phyloP scores from a whole-genome alignment of 2,888 invertebrate genomes.

The Alitta virens region DNA sequence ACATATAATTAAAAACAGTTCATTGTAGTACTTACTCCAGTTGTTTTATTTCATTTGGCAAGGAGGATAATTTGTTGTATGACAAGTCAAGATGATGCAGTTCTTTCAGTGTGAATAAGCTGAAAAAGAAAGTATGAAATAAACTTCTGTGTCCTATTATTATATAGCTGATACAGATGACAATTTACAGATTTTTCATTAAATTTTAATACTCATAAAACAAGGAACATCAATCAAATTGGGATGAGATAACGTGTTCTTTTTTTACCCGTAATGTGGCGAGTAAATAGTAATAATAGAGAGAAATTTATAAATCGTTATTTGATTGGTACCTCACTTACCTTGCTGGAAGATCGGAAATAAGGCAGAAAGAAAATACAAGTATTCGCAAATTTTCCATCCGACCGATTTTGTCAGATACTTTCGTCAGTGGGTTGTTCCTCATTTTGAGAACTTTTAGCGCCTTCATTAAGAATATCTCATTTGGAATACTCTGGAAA shows the following conservation, averaged over 20 bases:
- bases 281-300: too few species aligned
- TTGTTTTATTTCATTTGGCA: constrained; percentile 44
- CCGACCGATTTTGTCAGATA: constrained; percentile 44
- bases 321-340: too few species aligned
- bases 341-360: constrained; percentile 46
- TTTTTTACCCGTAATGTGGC: too few species aligned
- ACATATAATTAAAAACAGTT: too few species aligned
- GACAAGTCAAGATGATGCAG: constrained; percentile 49
- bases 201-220: too few species aligned
- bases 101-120: constrained; percentile 42
- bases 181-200: too few species aligned
- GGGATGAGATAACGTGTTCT: too few species aligned
- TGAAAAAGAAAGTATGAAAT: constrained; percentile 26
- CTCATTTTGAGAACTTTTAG: constrained; percentile 49
- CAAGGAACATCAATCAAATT: too few species aligned
- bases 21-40: constrained; percentile 37
- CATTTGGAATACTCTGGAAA: constrained; percentile 41
- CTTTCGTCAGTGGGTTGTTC: constrained; percentile 49
- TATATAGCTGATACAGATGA: too few species aligned
- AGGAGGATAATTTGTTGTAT: constrained; percentile 48
- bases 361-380: constrained; percentile 49
- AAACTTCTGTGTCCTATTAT: too few species aligned
- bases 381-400: constrained; percentile 43
- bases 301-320: too few species aligned
- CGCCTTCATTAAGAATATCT: constrained; percentile 42